Conservation (phyloP, 1,140 invertebrate genomes). For the Ruditapes philippinarum region DNA sequence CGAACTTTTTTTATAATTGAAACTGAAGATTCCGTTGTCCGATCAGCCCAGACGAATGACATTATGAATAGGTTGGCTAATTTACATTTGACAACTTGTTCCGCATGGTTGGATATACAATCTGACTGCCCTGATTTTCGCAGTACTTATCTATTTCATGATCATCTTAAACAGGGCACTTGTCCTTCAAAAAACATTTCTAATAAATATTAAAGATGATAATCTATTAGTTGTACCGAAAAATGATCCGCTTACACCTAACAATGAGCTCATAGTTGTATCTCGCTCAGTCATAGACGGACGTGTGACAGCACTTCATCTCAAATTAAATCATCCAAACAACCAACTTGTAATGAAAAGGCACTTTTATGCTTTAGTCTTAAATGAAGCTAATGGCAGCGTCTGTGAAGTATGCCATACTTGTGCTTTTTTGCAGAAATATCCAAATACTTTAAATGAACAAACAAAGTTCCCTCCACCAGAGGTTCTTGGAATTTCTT, state of each 20-base stretch:
- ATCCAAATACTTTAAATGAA: constrained; percentile 9
- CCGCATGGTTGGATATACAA: constrained; percentile 48
- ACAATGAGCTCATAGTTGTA: constrained; percentile 58
- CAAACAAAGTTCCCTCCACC: too few species aligned
- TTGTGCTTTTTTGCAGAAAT: constrained; percentile 53
- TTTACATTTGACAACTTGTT: constrained; percentile 52
- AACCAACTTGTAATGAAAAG: constrained; percentile 56
- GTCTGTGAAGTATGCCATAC: constrained; percentile 35
- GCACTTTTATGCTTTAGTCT: constrained; percentile 66
- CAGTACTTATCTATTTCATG: constrained; percentile 9
- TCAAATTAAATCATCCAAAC: constrained; percentile 64
- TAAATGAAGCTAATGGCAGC: constrained; percentile 25
- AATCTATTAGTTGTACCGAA: constrained; percentile 63
- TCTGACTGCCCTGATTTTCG: constrained; percentile 61
- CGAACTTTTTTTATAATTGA: constrained; percentile 15
- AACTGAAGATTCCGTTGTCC: constrained; percentile 48
- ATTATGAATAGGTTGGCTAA: neutral
- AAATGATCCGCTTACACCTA: neutral
- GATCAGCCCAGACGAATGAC: neutral
- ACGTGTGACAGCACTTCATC: constrained; percentile 60
- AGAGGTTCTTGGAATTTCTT: constrained; percentile 48
- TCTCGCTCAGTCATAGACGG: constrained; percentile 54
- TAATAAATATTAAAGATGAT: constrained; percentile 60
- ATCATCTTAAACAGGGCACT: constrained; percentile 64
- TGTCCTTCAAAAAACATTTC: constrained; percentile 68